These are phyloP conservation scores for Urocyon cinereoargenteus DNA, from an alignment of 2,797 vertebrate genomes.

Conservation along the genomic window DNA sequence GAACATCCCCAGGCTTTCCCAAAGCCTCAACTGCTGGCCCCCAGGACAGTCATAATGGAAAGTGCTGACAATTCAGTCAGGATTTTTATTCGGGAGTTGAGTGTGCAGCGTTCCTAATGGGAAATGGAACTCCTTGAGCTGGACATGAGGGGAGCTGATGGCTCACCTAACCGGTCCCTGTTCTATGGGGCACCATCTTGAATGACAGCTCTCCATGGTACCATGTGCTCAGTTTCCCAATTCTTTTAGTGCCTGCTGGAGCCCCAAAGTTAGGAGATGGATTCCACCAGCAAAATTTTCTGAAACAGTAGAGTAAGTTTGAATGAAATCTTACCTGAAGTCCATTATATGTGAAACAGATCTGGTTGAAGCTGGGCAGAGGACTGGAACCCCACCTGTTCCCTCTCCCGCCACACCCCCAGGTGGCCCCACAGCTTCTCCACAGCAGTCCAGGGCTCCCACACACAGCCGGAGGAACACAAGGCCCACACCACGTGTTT, in stretches of 20 bases:
- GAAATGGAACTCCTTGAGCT: not conserved
- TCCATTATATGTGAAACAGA: not conserved
- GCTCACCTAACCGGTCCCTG: not conserved
- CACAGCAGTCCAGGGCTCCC: not conserved
- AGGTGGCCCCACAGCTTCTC: not conserved
- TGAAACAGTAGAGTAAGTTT: not conserved
- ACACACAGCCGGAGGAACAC: not conserved
- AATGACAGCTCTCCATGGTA: not conserved
- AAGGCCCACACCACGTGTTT: fast-evolving
- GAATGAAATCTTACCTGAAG: not conserved
- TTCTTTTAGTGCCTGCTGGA: not conserved
- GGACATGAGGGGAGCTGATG: not conserved
- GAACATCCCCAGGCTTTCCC: not conserved
- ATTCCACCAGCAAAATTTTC: not conserved
- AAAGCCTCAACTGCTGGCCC: not conserved
- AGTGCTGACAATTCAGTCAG: not conserved
- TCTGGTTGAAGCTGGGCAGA: not conserved
- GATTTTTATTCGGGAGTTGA: not conserved
- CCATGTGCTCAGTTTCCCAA: not conserved
- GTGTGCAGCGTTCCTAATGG: not conserved
- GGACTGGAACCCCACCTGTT: not conserved
- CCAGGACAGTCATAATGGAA: not conserved
- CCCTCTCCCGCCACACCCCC: fast-evolving
- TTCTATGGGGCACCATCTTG: too few relatives aligned
- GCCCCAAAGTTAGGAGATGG: not conserved